Evolutionary conservation across 1,140 invertebrate species (phyloP).

Genomic region (Amyelois transitella): DNA sequence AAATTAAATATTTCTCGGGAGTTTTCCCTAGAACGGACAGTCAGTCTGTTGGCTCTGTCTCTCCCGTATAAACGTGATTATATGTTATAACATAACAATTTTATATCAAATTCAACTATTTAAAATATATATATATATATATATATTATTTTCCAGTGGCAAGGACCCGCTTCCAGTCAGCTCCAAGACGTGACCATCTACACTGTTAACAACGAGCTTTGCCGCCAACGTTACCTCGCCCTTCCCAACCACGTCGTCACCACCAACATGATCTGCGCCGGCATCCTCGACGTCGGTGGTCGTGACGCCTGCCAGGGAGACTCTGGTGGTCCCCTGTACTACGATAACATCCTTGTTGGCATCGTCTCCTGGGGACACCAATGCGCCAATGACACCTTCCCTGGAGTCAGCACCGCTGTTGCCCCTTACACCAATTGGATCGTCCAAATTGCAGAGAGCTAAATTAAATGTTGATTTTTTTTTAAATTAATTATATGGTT

Average conservation of each 20-base stretch:
- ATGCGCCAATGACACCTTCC: conserved; percentile 71
- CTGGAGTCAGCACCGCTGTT: conserved; percentile 77
- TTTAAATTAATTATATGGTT: not conserved
- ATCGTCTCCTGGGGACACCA: conserved; percentile 74
- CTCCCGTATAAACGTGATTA: no score
- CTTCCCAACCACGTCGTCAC: conserved; percentile 9
- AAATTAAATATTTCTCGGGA: no score
- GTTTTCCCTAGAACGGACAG: no score
- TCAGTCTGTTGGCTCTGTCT: no score
- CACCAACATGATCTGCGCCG: conserved; percentile 38
- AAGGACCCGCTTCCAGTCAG: conserved; percentile 44
- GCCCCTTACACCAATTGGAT: conserved; percentile 57
- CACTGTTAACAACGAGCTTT: conserved; percentile 26
- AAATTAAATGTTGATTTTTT: not conserved
- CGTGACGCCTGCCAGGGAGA: conserved; percentile 75
- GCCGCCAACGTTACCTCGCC: conserved; percentile 15
- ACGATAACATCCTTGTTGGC: conserved; percentile 50
- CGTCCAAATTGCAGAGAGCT: conserved; percentile 21
- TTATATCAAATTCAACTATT: no score
- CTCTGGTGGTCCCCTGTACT: conserved; percentile 78
- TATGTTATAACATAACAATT: no score
- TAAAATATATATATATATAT: not conserved
- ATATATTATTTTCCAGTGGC: conserved; percentile 7
- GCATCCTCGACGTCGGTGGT: conserved; percentile 27
- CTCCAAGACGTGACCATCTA: conserved; percentile 35